Evolutionary conservation across 2,113 vertebrate species (phyloP), one percentile per base, ranked within the genome.

Genomic region (Ceratotherium simum): DNA sequence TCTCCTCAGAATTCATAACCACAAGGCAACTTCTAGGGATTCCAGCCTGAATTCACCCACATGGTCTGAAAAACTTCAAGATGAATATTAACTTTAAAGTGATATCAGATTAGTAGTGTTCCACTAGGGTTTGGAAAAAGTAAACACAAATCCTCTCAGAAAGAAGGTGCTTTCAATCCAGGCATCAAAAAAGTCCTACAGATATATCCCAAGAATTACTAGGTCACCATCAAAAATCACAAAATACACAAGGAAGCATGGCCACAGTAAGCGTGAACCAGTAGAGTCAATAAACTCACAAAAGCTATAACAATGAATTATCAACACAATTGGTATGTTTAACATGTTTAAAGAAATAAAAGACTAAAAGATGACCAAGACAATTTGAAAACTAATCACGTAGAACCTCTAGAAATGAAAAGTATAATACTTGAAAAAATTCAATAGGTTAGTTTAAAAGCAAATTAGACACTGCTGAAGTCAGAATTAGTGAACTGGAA

Each of bases 51-150:
- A 48, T 92, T 93, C 65, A 86, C 51, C 42, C 62, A 94, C 25
- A 29, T 46, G 27, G 51, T 90, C 51, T 79, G 75, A 87, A 96
- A 87, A 94, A 56, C 46, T 92, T 96, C 20, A 87, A 85, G 60
- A 54, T 94, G 56, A 94, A 90, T 90, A 91, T 75, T 60, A 93
- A 88, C 16, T 85, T 96, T 81, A 90, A 92, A 81, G 31, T 89
- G 67, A 93, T 91, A 18, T 60, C 65, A 85, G 25, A 29, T 81
- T 82, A 62, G 25, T 84, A 78, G 33, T 62, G 8, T 80, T 69
- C 20, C 10, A 70, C 27, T 36, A 72, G 18, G 18, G 9, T 90
- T 80, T 92, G 75, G 56, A 60, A 64, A 69, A 94, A 58, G 54
- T 85, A 82, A 96, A 72, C 48, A 96, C 36, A 90, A 46, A 78